Evolutionary conservation across 1,140 invertebrate genomes (phyloP).

Genomic region (Teleopsis dalmanni): DNA sequence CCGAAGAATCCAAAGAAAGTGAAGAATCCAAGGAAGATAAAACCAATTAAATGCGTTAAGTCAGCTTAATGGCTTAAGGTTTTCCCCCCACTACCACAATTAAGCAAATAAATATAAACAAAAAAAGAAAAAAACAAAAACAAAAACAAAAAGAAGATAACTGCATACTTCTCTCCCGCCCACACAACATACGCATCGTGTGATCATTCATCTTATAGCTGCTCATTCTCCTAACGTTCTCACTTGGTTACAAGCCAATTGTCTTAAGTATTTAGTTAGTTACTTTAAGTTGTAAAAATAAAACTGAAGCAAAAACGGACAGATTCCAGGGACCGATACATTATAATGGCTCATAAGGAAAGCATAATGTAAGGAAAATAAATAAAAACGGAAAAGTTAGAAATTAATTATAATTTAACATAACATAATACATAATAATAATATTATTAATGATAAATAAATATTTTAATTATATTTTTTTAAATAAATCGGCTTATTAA

Average conservation of each 20-base stretch:
- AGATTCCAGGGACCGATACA: slow-evolving; percentile 15
- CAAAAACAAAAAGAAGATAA: not conserved
- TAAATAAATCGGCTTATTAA: too few relatives aligned
- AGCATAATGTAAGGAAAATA: not conserved
- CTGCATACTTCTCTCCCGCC: slow-evolving; percentile 3
- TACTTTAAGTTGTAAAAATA: slow-evolving; percentile 17
- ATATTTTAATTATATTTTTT: too few relatives aligned
- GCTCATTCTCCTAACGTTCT: not conserved
- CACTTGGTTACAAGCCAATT: not conserved
- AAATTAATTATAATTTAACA: too few relatives aligned
- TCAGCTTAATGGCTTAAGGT: slow-evolving; percentile 1
- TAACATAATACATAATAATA: too few relatives aligned
- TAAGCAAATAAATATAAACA: not conserved
- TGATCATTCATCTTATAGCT: not conserved
- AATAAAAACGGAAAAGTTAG: not conserved
- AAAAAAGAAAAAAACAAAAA: slow-evolving; percentile 4
- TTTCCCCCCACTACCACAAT: not conserved
- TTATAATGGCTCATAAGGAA: not conserved
- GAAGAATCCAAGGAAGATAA: slow-evolving; percentile 28
- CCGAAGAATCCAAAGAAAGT: slow-evolving; percentile 21
- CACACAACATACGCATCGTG: slow-evolving; percentile 7
- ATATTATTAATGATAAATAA: too few relatives aligned
- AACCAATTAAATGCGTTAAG: slow-evolving; percentile 14
- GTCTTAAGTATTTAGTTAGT: slow-evolving; percentile 13
- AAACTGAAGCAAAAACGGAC: slow-evolving; percentile 11